phyloP scores from a whole-genome alignment of 2,797 vertebrate genomes.

The Leptoclinus maculatus region DNA sequence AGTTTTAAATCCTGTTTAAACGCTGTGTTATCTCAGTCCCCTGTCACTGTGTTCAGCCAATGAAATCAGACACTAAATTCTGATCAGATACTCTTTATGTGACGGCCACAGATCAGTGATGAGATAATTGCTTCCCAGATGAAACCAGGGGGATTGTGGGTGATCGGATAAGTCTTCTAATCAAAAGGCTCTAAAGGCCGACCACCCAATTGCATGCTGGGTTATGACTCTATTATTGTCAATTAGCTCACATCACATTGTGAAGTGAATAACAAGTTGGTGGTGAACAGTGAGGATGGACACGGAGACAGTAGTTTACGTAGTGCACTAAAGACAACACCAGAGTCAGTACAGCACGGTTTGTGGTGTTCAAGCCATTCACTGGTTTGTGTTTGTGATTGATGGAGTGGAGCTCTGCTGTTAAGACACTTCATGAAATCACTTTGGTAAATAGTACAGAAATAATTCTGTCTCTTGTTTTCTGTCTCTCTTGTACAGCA shows the following conservation, averaged over 20 bases:
- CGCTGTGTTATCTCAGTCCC: not conserved
- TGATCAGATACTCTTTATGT: constrained; percentile 31
- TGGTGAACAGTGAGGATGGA: not conserved
- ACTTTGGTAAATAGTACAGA: not conserved
- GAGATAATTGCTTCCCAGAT: constrained; percentile 52
- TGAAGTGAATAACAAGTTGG: constrained; percentile 20
- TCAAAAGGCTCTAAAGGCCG: constrained; percentile 46
- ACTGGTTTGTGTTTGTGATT: not conserved
- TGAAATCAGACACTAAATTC: constrained; percentile 7
- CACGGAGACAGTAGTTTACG: not conserved
- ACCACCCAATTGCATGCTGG: constrained; percentile 52
- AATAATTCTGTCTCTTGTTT: too few relatives aligned
- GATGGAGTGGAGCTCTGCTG: not conserved
- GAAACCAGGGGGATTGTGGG: constrained; percentile 46
- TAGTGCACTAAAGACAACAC: not conserved
- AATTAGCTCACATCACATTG: constrained; percentile 36
- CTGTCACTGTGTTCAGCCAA: not conserved
- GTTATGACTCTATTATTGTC: constrained; percentile 50
- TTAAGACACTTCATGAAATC: not conserved
- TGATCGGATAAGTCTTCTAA: constrained; percentile 55
- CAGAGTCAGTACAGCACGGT: not conserved
- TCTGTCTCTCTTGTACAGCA: not conserved
- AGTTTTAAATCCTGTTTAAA: not conserved
- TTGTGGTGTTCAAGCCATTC: not conserved
- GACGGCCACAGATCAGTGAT: constrained; percentile 20